Conservation (phyloP, 2,113 vertebrate species). For the Brachyistius frenatus region DNA sequence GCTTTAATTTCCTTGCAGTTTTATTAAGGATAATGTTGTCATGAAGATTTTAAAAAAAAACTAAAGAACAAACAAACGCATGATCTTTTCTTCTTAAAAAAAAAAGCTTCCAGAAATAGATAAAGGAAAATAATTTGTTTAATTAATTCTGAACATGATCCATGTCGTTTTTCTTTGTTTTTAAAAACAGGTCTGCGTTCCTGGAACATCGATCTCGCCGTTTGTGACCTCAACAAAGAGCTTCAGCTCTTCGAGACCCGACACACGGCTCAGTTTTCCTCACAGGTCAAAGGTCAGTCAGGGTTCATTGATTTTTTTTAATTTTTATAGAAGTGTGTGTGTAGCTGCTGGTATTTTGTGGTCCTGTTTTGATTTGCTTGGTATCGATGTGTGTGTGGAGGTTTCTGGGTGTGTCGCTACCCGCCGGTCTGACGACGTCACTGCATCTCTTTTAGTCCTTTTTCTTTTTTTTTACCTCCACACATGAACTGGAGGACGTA, state of each 20-base stretch:
- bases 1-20: too few species aligned
- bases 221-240: slow-evolving; percentile 91
- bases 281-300: slow-evolving; percentile 93
- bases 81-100: too few species aligned
- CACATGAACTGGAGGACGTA: background rate
- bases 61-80: too few species aligned
- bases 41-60: too few species aligned
- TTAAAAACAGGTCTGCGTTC: slow-evolving; percentile 87
- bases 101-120: too few species aligned
- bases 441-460: background rate
- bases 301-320: background rate
- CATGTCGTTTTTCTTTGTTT: background rate
- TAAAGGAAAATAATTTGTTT: too few species aligned
- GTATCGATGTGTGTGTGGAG: too few species aligned
- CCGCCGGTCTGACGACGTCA: background rate
- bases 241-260: slow-evolving; percentile 91
- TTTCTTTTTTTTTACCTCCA: background rate
- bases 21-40: too few species aligned
- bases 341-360: too few species aligned
- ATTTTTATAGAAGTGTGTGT: too few species aligned
- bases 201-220: slow-evolving; percentile 87
- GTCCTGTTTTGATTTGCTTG: too few species aligned
- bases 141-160: too few species aligned
- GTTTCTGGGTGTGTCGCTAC: background rate
- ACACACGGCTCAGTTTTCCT: slow-evolving; percentile 95